phyloP scores from a whole-genome alignment of 2,113 vertebrate species.

The western clawed frog (Xenopus tropicalis) region DNA sequence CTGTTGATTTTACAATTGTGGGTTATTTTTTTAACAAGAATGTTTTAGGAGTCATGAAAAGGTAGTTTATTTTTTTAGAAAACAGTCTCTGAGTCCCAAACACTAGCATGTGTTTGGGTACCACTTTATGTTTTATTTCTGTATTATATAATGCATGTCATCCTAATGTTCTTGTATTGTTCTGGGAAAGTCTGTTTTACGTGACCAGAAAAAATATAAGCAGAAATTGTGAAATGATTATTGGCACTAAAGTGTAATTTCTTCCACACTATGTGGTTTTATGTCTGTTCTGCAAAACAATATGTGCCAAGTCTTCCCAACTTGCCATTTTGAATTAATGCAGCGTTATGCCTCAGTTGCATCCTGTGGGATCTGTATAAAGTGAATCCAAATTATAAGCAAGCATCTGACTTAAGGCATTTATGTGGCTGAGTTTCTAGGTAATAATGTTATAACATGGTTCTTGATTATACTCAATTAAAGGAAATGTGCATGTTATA shows the following conservation, averaged over 20 bases:
- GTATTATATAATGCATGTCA: neutral
- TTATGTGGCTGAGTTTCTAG: constrained; percentile 22
- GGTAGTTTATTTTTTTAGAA: too few relatives aligned
- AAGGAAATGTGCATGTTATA: neutral
- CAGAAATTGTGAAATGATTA: constrained; percentile 23
- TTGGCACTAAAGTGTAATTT: constrained; percentile 28
- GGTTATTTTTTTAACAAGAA: too few relatives aligned
- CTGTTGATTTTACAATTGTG: too few relatives aligned
- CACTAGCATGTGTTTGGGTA: too few relatives aligned
- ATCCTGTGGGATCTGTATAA: constrained; percentile 13
- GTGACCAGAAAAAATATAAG: constrained; percentile 13
- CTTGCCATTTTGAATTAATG: constrained; percentile 27
- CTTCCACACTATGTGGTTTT: constrained; percentile 19
- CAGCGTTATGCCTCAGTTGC: constrained; percentile 5
- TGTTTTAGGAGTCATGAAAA: too few relatives aligned
- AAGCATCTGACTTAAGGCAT: constrained; percentile 19
- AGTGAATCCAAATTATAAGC: constrained; percentile 24
- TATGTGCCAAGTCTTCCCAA: constrained; percentile 24
- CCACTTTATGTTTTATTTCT: too few relatives aligned
- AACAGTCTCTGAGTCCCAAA: too few relatives aligned
- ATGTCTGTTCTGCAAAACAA: constrained; percentile 14
- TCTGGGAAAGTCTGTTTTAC: neutral
- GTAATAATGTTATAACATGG: constrained; percentile 29
- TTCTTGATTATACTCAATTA: constrained; percentile 7
- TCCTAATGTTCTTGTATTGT: constrained; percentile 17